phyloP scores from a whole-genome alignment of 2,888 invertebrate species.

The Coronaproctus castanopsis region DNA sequence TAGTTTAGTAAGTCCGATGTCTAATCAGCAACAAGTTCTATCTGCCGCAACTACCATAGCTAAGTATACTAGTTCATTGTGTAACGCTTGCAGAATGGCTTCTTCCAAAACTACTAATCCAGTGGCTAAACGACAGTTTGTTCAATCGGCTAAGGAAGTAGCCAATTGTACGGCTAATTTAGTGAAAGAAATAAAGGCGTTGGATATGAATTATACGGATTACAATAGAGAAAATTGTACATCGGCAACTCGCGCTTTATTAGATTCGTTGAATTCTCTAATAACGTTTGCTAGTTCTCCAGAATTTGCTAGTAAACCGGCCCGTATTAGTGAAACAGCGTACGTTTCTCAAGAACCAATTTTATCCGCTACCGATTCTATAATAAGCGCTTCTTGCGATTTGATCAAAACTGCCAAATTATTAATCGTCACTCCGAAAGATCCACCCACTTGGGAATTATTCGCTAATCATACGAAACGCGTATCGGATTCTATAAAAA shows the following conservation, averaged over 20 bases:
- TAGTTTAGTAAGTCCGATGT: slow-evolving; percentile 45
- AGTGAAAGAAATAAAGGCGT: slow-evolving; percentile 76
- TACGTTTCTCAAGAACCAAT: slow-evolving; percentile 70
- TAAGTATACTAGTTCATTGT: slow-evolving; percentile 84
- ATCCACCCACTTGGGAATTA: slow-evolving; percentile 83
- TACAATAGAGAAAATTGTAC: slow-evolving; percentile 50
- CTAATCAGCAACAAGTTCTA: slow-evolving; percentile 53
- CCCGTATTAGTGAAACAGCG: slow-evolving; percentile 70
- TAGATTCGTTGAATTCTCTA: slow-evolving; percentile 76
- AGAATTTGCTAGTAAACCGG: slow-evolving; percentile 82
- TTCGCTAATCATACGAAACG: slow-evolving; percentile 84
- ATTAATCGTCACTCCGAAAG: slow-evolving; percentile 69
- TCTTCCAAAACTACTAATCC: slow-evolving; percentile 77
- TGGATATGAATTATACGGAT: slow-evolving; percentile 40
- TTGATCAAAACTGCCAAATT: slow-evolving; percentile 83
- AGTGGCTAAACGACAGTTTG: slow-evolving; percentile 86
- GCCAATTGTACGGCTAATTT: slow-evolving; percentile 86
- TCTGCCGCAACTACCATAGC: slow-evolving; percentile 86
- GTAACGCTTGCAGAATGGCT: slow-evolving; percentile 84
- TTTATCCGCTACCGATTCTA: slow-evolving; percentile 51
- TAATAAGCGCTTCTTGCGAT: slow-evolving; percentile 66
- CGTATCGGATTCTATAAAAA: slow-evolving; percentile 91
- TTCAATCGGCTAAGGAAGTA: slow-evolving; percentile 91
- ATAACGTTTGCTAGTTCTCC: slow-evolving; percentile 84
- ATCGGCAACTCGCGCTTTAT: slow-evolving; percentile 60